phyloP scores from a whole-genome alignment of 1,140 invertebrate genomes.

The Anastrepha obliqua region DNA sequence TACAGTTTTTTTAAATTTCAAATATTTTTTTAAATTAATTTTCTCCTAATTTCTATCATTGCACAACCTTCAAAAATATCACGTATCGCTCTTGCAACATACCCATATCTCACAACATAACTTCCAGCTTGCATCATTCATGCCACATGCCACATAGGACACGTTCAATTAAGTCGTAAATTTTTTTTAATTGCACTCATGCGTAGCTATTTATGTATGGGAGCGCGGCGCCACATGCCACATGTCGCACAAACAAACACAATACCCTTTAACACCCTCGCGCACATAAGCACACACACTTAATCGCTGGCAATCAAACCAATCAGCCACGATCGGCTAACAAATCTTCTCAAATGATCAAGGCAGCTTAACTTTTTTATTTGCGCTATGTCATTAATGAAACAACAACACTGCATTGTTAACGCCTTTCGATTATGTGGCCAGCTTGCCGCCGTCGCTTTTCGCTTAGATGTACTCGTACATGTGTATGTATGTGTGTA shows the following conservation, averaged over 20 bases:
- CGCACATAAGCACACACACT: neutral
- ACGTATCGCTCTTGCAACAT: too few relatives aligned
- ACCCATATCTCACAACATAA: too few relatives aligned
- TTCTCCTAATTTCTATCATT: neutral
- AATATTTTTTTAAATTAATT: neutral
- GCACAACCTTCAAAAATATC: neutral
- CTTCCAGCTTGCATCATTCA: neutral
- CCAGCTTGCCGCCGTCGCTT: neutral
- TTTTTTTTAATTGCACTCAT: slow-evolving; percentile 1
- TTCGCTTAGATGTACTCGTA: neutral
- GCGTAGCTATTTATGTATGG: slow-evolving; percentile 31
- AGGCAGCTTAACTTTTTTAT: neutral
- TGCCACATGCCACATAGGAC: neutral
- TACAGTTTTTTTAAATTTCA: neutral
- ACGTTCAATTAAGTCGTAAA: slow-evolving; percentile 42
- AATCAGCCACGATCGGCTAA: slow-evolving; percentile 17
- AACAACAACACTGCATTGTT: slow-evolving; percentile 48
- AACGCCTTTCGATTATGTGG: neutral
- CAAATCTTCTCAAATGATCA: neutral
- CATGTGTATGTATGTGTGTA: too few relatives aligned
- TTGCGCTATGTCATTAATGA: slow-evolving; percentile 29
- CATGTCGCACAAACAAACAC: neutral
- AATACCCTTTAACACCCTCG: slow-evolving; percentile 28
- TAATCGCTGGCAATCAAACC: slow-evolving; percentile 30
- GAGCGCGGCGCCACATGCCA: neutral